Conservation (phyloP, 2,888 invertebrate species). For the Steinernema hermaphroditum region DNA sequence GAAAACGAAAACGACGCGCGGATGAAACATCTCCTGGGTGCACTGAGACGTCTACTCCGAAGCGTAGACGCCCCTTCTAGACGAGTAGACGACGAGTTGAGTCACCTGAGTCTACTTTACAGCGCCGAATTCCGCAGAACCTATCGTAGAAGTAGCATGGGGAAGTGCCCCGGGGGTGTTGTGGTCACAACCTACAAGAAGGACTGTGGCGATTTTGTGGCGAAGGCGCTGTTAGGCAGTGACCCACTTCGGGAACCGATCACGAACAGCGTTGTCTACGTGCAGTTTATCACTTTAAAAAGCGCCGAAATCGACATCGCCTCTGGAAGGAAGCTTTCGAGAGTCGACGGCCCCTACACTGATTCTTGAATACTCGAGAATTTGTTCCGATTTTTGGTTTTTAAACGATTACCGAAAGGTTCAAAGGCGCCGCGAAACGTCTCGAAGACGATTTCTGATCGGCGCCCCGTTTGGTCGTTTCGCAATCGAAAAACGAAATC, state of each 20-base stretch:
- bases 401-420: not conserved
- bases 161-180: not conserved
- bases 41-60: too few relatives aligned
- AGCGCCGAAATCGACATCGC: not conserved
- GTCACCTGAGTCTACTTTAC: too few relatives aligned
- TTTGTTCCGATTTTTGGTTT: constrained; percentile 3
- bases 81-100: too few relatives aligned
- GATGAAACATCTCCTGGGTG: too few relatives aligned
- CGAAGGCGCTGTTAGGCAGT: not conserved
- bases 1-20: constrained; percentile 5
- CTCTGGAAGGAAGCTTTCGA: not conserved
- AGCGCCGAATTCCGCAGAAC: not conserved
- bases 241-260: constrained; percentile 24
- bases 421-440: constrained; percentile 1
- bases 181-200: too few relatives aligned
- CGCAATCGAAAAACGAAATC: constrained; percentile 3
- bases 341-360: too few relatives aligned
- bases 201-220: not conserved
- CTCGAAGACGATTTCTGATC: constrained; percentile 6
- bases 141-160: not conserved
- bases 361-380: too few relatives aligned
- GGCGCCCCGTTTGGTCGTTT: constrained; percentile 10
- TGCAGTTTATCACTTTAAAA: not conserved
- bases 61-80: too few relatives aligned
- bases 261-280: constrained; percentile 8